Percentiles rank a stretch among this genome's conserved stretches.
Conservation (phyloP, 2,113 vertebrate genomes). For the Piaya cayana region DNA sequence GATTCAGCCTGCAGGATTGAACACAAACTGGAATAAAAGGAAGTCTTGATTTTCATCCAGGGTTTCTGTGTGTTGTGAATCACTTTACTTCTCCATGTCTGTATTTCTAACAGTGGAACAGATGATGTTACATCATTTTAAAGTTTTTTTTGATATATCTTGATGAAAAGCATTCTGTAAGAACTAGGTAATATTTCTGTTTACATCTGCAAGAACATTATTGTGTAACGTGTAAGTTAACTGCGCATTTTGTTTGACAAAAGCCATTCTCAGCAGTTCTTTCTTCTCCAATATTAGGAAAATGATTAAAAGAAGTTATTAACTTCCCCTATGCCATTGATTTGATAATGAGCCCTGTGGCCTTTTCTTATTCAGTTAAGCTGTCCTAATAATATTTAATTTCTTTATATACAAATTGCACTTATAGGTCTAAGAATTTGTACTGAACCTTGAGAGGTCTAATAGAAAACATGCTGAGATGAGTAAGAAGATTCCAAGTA, state of each 20-base stretch:
- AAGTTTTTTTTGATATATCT: not conserved
- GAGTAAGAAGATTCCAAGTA: not conserved
- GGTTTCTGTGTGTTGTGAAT: not conserved
- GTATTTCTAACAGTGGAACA: not conserved
- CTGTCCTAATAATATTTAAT: not conserved
- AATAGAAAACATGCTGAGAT: not conserved
- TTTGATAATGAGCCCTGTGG: not conserved
- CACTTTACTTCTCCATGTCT: not conserved
- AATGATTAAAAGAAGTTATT: not conserved
- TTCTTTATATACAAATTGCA: not conserved
- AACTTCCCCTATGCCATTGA: not conserved
- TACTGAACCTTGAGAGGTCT: not conserved
- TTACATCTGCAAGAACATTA: not conserved
- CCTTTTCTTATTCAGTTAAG: not conserved
- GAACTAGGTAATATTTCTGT: not conserved
- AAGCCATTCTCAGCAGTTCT: not conserved
- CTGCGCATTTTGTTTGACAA: not conserved
- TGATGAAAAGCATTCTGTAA: not conserved
- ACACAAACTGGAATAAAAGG: not conserved
- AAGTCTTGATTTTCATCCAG: slow-evolving; percentile 26
- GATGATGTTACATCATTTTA: not conserved
- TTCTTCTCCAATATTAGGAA: not conserved
- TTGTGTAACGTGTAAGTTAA: not conserved
- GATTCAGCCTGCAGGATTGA: not conserved
- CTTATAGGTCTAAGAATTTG: not conserved